Evolutionary conservation across 2,888 invertebrate species (phyloP), one percentile per base, ranked within the genome.

Genomic region (Phengaris arion): DNA sequence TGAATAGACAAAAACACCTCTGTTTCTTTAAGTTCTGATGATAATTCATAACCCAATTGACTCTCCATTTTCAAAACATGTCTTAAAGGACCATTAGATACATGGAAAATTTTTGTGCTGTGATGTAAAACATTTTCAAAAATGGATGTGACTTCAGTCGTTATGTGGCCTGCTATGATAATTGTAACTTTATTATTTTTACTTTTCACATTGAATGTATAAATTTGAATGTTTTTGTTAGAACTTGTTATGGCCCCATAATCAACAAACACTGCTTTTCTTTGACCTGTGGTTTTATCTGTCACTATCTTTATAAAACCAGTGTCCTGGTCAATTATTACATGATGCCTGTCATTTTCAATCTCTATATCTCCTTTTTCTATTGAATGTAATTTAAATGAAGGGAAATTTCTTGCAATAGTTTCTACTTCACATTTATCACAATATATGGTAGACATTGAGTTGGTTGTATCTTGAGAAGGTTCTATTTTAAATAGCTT

Each of bases 161-260:
- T 95, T 15, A 98, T 93, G 0, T 95, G 95, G 0, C 99, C 99
- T 9, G 97, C 96, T 15, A 97, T 95, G 75, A 98, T 97, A 64
- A 98, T 95, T 15, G 98, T 95, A 35, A 83, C 79, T 80, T 95
- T 95, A 77, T 82, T 76, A 78, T 84, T 85, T 1, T 76, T 92
- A 79, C 96, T 48, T 6, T 48, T 48, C 48, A 6, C 48, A 48
- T 48, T 48, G 48, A 48, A 48, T 7, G 99, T 94, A 87, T 99
- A 99, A 13, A 99, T 98, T 0, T 99, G 99, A 13, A 98, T 98
- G 87, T 98, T 97, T 83, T 96, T 96, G 85, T 97, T 96, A 0
- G 97, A 97, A 77, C 98, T 98, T 75, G 95, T 95, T 85, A 99
- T 99, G 0, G 98, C 97, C 0, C 97, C 96, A 84, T 98, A 98